Percentiles rank a stretch among this genome's conserved stretches.
Evolutionary conservation across 1,140 invertebrate genomes (phyloP).

Genomic region (Heliconius himera): DNA sequence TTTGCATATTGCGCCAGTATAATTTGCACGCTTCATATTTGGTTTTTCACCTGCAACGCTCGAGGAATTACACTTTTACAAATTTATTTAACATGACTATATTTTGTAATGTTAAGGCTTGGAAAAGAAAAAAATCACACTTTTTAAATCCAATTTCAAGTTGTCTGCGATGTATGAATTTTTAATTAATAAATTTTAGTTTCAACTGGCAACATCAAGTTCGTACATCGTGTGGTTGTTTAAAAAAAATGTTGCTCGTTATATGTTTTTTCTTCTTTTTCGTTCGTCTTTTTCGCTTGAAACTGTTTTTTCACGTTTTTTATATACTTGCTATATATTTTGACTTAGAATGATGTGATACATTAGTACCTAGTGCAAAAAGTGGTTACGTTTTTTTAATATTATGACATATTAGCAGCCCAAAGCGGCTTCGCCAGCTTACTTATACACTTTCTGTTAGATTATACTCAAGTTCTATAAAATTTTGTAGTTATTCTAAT

Average conservation of each 20-base stretch:
- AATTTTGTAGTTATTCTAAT: too few species aligned
- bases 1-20: neutral
- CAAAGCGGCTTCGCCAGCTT: too few species aligned
- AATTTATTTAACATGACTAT: slow-evolving; percentile 7
- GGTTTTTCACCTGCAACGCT: neutral
- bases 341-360: too few species aligned
- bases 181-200: neutral
- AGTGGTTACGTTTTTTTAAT: neutral
- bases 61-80: neutral
- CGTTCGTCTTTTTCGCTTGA: neutral
- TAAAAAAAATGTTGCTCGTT: neutral
- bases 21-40: neutral
- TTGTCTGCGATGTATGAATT: slow-evolving; percentile 1
- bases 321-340: too few species aligned
- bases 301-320: too few species aligned
- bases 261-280: neutral
- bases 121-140: neutral
- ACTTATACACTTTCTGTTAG: too few species aligned
- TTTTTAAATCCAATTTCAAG: neutral
- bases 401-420: too few species aligned
- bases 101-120: neutral
- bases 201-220: neutral
- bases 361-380: neutral
- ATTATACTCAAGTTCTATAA: too few species aligned
- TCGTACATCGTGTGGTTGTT: neutral